These are phyloP conservation scores for Bos indicus DNA, from an alignment of 2,113 vertebrate genomes.

Conservation along the genomic window DNA sequence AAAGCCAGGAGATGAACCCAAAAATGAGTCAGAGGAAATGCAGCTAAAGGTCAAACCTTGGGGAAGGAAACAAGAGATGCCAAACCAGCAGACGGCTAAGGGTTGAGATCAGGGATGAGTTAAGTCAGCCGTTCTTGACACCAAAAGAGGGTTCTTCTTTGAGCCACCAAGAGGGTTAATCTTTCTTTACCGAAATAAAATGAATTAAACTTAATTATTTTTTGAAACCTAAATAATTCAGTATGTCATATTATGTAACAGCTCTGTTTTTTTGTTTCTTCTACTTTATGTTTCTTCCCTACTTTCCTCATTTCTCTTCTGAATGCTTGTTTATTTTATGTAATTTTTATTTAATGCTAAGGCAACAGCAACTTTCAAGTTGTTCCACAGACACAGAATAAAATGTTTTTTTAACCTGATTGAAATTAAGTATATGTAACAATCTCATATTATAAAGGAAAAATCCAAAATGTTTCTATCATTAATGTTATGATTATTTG, in stretches of 20 bases:
- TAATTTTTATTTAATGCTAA: neutral
- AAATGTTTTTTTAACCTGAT: neutral
- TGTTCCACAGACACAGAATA: neutral
- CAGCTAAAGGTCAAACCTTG: constrained; percentile 48
- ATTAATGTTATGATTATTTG: neutral
- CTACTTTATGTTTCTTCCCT: neutral
- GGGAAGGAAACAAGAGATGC: constrained; percentile 42
- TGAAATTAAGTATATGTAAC: neutral
- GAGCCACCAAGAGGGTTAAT: neutral
- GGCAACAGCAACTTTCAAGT: neutral
- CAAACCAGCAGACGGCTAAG: constrained; percentile 59
- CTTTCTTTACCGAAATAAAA: neutral
- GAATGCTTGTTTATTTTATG: neutral
- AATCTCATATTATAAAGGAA: neutral
- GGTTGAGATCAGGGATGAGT: neutral
- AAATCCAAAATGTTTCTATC: neutral
- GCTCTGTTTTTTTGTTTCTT: neutral
- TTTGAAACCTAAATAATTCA: neutral
- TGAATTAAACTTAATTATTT: neutral
- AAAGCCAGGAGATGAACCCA: constrained; percentile 42
- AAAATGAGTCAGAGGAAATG: constrained; percentile 70
- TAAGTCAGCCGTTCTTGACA: neutral
- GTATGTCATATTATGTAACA: neutral
- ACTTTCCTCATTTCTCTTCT: neutral
- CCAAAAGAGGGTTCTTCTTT: neutral